Evolutionary conservation across 1,140 invertebrate species (phyloP), one percentile per base, ranked within the genome.

Genomic region (Littorina saxatilis): DNA sequence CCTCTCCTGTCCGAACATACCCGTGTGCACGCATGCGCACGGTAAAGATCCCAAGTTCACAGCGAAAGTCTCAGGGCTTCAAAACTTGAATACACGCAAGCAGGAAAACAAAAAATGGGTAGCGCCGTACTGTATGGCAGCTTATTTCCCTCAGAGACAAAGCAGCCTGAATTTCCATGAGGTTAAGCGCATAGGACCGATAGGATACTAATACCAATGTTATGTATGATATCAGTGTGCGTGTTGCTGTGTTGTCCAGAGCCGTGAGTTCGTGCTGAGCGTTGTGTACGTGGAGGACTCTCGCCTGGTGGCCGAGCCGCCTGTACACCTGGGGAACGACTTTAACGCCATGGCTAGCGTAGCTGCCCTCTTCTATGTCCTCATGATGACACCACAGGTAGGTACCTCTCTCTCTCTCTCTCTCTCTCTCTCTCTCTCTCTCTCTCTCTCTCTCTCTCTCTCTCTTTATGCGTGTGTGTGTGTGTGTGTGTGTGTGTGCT

Each of bases 401-500:
- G 17, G 15, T 23, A 3, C 4, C 55, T 58, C 55, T 58, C 4
- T 58, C 9, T 58, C n/a, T 58, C 9, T 58, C 55, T 66, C 7
- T 66, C 23, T 66, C 29, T 66, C 23, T 66, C 61, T 66, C 23
- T 35, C 27, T 9, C 23, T 66, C 27, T 66, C 23, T 66, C 61
- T 66, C 9, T 66, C 5, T 66, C 27, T 66, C 0, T 66, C 27
- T 66, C n/a, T 35, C n/a, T 66, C 0, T 66, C 27, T 66, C 0
- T 66, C 27, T 66, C 27, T 66, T 4, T 47, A n/a, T 58, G 55
- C n/a, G 55, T 58, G 55, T 58, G 55, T 58, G 55, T 58, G 55
- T 58, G 61, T 63, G 61, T 63, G 61, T 63, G 61, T 63, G 61
- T 63, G 61, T 63, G 61, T 63, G 61, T 32, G 61, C 5, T n/a